phyloP scores from a whole-genome alignment of 2,797 vertebrate genomes.

The Cirrhinus molitorella region DNA sequence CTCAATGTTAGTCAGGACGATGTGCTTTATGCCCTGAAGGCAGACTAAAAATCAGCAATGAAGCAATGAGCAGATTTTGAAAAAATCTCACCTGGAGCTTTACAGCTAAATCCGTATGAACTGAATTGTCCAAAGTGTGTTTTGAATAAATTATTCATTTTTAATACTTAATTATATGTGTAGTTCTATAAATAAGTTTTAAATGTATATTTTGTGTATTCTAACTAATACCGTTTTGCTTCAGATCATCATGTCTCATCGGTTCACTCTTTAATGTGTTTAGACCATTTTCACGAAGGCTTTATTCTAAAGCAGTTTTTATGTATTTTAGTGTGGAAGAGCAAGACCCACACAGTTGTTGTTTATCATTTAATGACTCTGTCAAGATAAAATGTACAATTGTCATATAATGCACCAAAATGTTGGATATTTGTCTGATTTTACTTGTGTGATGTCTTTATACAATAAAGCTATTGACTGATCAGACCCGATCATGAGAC shows the following conservation, averaged over 20 bases:
- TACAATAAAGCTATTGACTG: constrained; percentile 36
- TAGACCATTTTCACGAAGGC: not conserved
- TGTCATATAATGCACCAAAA: not conserved
- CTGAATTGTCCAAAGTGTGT: not conserved
- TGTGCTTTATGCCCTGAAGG: constrained; percentile 87
- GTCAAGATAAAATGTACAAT: not conserved
- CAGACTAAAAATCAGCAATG: constrained; percentile 75
- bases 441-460: constrained; percentile 27
- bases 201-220: constrained; percentile 12
- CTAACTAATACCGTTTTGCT: not conserved
- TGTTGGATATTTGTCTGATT: not conserved
- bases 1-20: constrained; percentile 94
- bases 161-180: constrained; percentile 14
- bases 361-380: constrained; percentile 19
- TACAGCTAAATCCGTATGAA: not conserved
- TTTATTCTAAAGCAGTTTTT: constrained; percentile 9
- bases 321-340: constrained; percentile 21
- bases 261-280: not conserved
- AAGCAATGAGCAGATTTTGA: not conserved
- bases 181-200: not conserved
- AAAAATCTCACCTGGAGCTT: not conserved
- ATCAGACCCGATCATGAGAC: not conserved
- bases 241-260: not conserved
- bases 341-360: not conserved
- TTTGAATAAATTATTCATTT: not conserved